Evolutionary conservation across 2,888 invertebrate genomes (phyloP).

Genomic region (Trypoxylon attenuatum): DNA sequence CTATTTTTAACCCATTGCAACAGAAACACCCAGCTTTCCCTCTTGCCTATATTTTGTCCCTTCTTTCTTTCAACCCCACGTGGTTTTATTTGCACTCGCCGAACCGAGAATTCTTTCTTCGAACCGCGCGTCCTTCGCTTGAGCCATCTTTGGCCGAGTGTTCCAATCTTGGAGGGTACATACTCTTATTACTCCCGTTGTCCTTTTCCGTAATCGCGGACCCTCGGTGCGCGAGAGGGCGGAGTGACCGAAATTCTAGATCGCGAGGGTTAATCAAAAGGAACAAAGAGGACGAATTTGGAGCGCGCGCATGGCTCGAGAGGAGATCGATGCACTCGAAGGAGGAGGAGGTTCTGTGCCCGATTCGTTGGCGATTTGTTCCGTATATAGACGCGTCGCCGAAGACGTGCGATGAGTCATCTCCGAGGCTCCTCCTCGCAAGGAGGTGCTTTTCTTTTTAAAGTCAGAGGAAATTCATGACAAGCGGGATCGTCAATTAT

Average conservation of each 20-base stretch:
- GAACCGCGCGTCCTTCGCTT: background rate
- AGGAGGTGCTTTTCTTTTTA: background rate
- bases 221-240: too few species aligned
- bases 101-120: background rate
- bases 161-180: too few species aligned
- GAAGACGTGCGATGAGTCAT: background rate
- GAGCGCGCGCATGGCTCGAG: background rate
- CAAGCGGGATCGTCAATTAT: conserved; percentile 33
- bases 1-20: conserved; percentile 27
- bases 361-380: background rate
- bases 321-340: background rate
- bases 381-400: background rate
- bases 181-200: too few species aligned
- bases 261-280: too few species aligned
- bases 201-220: too few species aligned
- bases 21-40: background rate
- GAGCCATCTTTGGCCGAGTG: conserved; percentile 3
- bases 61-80: background rate
- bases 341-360: background rate
- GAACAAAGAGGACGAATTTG: too few species aligned
- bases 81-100: background rate
- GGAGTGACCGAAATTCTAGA: too few species aligned
- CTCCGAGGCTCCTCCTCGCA: background rate
- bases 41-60: background rate
- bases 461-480: conserved; percentile 26